Evolutionary conservation across 2,888 invertebrate species (phyloP), one percentile per base, ranked within the genome.

Genomic region (Nemotelus nigrinus): DNA sequence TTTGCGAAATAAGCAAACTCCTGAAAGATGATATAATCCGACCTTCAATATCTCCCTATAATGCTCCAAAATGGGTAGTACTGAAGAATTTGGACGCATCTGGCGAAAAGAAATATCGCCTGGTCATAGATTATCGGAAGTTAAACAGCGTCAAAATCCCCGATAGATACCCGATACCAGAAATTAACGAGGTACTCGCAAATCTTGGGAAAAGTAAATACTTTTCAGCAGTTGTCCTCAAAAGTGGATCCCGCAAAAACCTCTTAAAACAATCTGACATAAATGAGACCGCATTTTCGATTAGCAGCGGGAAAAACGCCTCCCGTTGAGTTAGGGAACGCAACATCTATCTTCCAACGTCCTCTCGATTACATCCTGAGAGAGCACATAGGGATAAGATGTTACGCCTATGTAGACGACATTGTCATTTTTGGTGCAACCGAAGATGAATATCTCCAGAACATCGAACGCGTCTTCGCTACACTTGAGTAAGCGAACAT

Each of bases 401-500:
- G 67, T 67, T 48, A 67, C 45, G 10, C 45, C 67, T 67, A 67
- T 39, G 45, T 67, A 67, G 25, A 25, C 25, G 25, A 25, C 25
- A 25, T 25, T 25, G 25, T 25, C 25, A 25, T 25, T 25, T 25
- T 25, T 25, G 25, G 25, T 25, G 25, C 25, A 25, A 25, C 25
- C 25, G 25, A 25, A 25, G 25, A 25, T 2, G 67, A 67, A 48
- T 45, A 67, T 10, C 39, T 67, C 45, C 47, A 41, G 48, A 67
- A 48, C 10, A 10, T 67, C n/a, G 67, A 45, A 4, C 8, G 4
- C 3, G 47, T 67, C 3, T 4, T 67, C 67, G 39, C 82, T 64
- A 79, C 77, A 64, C 70, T 82, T 8, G 74, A 80, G 63, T 43
- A 79, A 68, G 70, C 60, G 25, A 25, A 25, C 25, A 25, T 25